These are phyloP conservation scores for Hyaena hyaena DNA, from an alignment of 2,113 vertebrate genomes.

Conservation along the genomic window DNA sequence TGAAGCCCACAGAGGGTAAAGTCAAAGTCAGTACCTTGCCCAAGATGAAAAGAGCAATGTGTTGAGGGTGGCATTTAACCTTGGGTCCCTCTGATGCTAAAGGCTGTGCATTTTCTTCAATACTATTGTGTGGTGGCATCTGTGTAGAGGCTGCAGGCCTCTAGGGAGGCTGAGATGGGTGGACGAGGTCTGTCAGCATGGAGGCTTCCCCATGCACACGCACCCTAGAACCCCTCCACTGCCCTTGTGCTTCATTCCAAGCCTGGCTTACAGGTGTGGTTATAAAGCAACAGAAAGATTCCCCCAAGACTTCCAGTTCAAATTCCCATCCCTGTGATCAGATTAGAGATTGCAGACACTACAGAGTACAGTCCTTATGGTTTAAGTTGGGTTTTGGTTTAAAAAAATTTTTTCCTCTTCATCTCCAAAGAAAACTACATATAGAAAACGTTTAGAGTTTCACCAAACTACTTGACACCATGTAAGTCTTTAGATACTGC, in stretches of 20 bases:
- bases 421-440: slow-evolving; percentile 31
- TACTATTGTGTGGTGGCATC: not conserved
- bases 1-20: not conserved
- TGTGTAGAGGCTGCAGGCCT: not conserved
- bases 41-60: not conserved
- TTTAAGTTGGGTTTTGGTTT: not conserved
- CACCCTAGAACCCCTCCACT: not conserved
- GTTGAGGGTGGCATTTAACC: not conserved
- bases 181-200: not conserved
- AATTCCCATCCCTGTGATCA: not conserved
- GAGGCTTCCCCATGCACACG: not conserved
- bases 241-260: not conserved
- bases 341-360: not conserved
- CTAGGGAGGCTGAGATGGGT: not conserved
- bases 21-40: not conserved
- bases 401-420: not conserved
- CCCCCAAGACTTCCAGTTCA: not conserved
- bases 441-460: not conserved
- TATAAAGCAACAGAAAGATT: slow-evolving; percentile 24
- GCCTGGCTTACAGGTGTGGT: not conserved
- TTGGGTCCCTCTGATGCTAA: not conserved
- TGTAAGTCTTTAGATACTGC: not conserved
- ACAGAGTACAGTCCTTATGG: not conserved
- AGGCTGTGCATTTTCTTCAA: not conserved
- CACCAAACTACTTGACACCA: slow-evolving; percentile 10